Evolutionary conservation across 53 echinoderm and acorn worm species (phyloP).

Genomic region (Zoroaster sp.): DNA sequence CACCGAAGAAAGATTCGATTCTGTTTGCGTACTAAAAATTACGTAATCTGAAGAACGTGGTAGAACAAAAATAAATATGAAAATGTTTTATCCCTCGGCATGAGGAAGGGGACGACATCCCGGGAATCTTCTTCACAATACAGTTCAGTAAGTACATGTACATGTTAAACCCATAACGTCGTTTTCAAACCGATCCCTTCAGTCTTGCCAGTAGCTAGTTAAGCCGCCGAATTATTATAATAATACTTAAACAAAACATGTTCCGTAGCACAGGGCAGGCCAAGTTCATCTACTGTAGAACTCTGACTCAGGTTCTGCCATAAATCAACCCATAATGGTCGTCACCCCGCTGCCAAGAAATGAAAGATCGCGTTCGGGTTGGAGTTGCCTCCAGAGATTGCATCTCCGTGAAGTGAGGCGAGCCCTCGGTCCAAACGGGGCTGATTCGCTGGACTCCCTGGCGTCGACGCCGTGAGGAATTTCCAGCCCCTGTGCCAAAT

Average conservation of each 20-base stretch:
- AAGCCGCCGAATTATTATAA: neutral
- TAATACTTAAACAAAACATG: conserved; percentile 16
- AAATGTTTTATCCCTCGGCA: too few species aligned
- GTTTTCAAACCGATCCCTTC: neutral
- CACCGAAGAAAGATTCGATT: too few species aligned
- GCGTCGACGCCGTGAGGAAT: conserved; percentile 42
- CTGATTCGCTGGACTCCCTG: conserved; percentile 4
- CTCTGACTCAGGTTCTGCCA: conserved; percentile 18
- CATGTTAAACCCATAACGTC: too few species aligned
- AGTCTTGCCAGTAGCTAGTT: neutral
- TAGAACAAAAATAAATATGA: too few species aligned
- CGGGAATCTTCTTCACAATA: too few species aligned
- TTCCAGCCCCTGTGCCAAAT: neutral
- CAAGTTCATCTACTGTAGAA: conserved; percentile 23
- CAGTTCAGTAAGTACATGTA: too few species aligned
- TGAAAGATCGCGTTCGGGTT: conserved; percentile 5
- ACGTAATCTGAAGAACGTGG: too few species aligned
- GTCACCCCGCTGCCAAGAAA: conserved; percentile 22
- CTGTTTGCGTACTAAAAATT: too few species aligned
- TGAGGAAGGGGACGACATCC: too few species aligned
- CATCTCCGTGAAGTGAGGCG: neutral
- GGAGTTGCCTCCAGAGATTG: conserved; percentile 33
- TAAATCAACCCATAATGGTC: conserved; percentile 37
- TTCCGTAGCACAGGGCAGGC: conserved; percentile 20
- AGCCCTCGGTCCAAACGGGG: conserved; percentile 7